Evolutionary conservation across 2,797 vertebrate genomes (phyloP), one percentile per base, ranked within the genome.

Genomic region (Chanos chanos): DNA sequence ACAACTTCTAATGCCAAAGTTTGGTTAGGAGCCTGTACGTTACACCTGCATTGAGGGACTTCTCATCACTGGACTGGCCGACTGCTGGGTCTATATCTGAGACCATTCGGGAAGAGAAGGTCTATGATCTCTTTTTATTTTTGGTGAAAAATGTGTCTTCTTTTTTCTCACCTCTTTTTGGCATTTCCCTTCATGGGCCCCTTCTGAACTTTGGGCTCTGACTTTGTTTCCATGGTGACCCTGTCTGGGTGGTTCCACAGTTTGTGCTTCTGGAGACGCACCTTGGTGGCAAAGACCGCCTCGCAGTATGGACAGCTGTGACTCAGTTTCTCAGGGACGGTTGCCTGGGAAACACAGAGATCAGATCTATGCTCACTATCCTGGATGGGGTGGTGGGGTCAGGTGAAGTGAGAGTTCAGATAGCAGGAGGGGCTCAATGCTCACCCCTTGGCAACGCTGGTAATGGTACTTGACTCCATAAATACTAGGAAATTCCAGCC

Each of bases 381-480:
- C 8, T 1, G 12, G 7, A 13, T 37, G 39, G 41, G 39, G 21
- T 16, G 5, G 65, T 64, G 71, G 78, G 71, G 77, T 60, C 70
- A 67, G 66, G 64, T 75, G 70, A 57, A 25, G 30, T 4, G 24
- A n/a, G 22, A 8, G n/a, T n/a, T n/a, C n/a, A n/a, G n/a, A n/a
- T n/a, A n/a, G n/a, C n/a, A n/a, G n/a, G 18, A 45, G 22, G 64
- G 16, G 56, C 69, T 68, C 61, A 62, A 73, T 62, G 79, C 85
- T 86, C 77, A 96, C 95, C 92, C 94, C 94, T 78, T 92, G 94
- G 86, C 94, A 98, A 76, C 95, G 93, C 78, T 98, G 94, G 83
- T 96, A 97, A 85, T 99, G 96, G 86, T 97, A 97, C 84, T 99
- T 99, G 83, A 98, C 91, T 70, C 95, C 94, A 62, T 94, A 98